These are phyloP conservation scores for Amphipoea lucens DNA, from an alignment of 2,888 invertebrate genomes.

Conservation along the genomic window DNA sequence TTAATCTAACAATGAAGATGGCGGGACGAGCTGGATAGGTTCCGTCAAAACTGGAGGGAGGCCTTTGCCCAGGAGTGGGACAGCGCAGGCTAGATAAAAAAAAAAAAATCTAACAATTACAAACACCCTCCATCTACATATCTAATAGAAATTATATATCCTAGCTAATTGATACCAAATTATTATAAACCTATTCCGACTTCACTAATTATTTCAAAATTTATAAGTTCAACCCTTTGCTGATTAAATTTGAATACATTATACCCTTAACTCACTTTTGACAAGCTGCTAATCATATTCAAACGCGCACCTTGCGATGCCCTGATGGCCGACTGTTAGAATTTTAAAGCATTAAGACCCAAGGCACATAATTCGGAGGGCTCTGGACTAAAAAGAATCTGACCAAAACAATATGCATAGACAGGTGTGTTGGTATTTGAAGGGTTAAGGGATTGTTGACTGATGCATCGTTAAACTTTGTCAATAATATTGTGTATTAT, in stretches of 20 bases:
- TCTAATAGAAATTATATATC: slow-evolving; percentile 10
- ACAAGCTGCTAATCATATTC: slow-evolving; percentile 91
- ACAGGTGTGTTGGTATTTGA: slow-evolving; percentile 70
- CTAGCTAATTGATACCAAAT: slow-evolving; percentile 59
- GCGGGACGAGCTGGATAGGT: no score
- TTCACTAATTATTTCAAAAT: slow-evolving; percentile 58
- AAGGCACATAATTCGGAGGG: slow-evolving; percentile 81
- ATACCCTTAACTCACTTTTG: slow-evolving; percentile 86
- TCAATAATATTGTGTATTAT: slow-evolving; percentile 29
- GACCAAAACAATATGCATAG: slow-evolving; percentile 77
- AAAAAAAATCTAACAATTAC: neutral
- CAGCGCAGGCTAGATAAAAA: no score
- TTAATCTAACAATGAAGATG: no score
- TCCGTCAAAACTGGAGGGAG: no score
- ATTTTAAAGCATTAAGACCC: slow-evolving; percentile 84
- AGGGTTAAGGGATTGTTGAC: slow-evolving; percentile 34
- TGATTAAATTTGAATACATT: slow-evolving; percentile 86
- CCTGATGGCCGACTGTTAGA: slow-evolving; percentile 82
- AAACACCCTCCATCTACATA: neutral
- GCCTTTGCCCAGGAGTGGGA: no score
- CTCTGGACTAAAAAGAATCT: slow-evolving; percentile 81
- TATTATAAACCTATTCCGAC: slow-evolving; percentile 59
- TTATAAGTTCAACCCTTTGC: slow-evolving; percentile 82
- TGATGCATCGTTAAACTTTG: slow-evolving; percentile 14
- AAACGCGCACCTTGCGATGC: slow-evolving; percentile 87